Evolutionary conservation across 2,113 vertebrate species (phyloP), one percentile per base, ranked within the genome.

Genomic region (Genyomyrus donnyi): DNA sequence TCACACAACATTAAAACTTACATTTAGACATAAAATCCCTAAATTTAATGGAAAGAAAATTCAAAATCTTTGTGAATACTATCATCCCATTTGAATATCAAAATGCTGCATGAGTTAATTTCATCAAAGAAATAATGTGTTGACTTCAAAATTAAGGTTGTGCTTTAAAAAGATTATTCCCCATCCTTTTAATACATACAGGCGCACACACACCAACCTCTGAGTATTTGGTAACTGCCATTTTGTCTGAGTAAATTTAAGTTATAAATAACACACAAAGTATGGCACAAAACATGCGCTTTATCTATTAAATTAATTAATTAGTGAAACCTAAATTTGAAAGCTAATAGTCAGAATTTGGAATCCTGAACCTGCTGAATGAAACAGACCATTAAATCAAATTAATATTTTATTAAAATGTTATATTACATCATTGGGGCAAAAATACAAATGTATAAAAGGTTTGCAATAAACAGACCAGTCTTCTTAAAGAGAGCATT

Each of bases 371-470:
- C n/a, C 9, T 58, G 21, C 56, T 24, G 53, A 19, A 42, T 0
- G 15, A 42, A 80, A 80, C 35, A 80, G 15, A 58, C n/a, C 49
- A 88, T 86, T 91, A 92, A 70, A 91, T 70, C 89, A 93, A 92
- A 93, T 89, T 92, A 83, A 92, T 89, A 91, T 86, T 92, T 93
- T 93, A 93, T 92, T 93, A 92, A 92, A 92, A 92, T 58, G 83
- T 92, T 93, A 92, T 92, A 90, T 92, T 92, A 92, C 91, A 93
- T 62, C 62, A 90, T 88, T 19, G 85, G 89, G 85, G 89, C 49
- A 90, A 85, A 77, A 21, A 42, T 88, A 80, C 58, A 90, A 88
- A 52, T 88, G 86, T 87, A 62, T 88, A 88, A 90, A 90, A 90
- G 52, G 24, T 45, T 88, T 53, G 62, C 49, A 56, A 66, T 70